phyloP scores from a whole-genome alignment of 2,113 vertebrate species.

The Xenopus laevis region DNA sequence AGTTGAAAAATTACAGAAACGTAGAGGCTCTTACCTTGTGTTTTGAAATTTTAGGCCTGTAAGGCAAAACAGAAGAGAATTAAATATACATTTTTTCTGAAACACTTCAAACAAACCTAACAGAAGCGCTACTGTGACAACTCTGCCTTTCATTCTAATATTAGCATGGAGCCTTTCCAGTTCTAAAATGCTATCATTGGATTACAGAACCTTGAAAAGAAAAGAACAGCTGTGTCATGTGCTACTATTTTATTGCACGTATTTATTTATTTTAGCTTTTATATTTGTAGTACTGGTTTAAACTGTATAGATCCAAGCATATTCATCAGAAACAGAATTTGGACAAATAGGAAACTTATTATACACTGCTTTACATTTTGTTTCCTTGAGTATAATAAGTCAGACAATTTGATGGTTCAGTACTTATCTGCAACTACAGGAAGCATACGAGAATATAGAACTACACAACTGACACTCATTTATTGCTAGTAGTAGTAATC shows the following conservation, averaged over 20 bases:
- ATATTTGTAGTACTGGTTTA: too few relatives aligned
- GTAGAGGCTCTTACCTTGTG: conserved; percentile 72
- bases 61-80: conserved; percentile 18
- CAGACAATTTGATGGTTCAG: too few relatives aligned
- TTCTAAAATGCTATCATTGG: conserved; percentile 62
- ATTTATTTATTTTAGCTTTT: too few relatives aligned
- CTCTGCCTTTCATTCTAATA: conserved; percentile 64
- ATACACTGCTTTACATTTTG: too few relatives aligned
- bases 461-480: too few relatives aligned
- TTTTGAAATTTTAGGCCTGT: conserved; percentile 70
- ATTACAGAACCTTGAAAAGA: conserved; percentile 66
- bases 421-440: too few relatives aligned
- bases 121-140: not conserved
- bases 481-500: too few relatives aligned
- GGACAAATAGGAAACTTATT: too few relatives aligned
- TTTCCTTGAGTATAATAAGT: too few relatives aligned
- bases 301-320: too few relatives aligned
- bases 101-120: not conserved
- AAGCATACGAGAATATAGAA: too few relatives aligned
- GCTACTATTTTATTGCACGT: conserved; percentile 47
- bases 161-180: conserved; percentile 71
- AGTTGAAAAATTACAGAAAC: conserved; percentile 16
- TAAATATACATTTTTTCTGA: conserved; percentile 22
- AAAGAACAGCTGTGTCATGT: conserved; percentile 57
- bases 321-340: too few relatives aligned